Base-by-base conservation (phyloP, 1,140 invertebrate species). In the Drosophila insularis region DNA sequence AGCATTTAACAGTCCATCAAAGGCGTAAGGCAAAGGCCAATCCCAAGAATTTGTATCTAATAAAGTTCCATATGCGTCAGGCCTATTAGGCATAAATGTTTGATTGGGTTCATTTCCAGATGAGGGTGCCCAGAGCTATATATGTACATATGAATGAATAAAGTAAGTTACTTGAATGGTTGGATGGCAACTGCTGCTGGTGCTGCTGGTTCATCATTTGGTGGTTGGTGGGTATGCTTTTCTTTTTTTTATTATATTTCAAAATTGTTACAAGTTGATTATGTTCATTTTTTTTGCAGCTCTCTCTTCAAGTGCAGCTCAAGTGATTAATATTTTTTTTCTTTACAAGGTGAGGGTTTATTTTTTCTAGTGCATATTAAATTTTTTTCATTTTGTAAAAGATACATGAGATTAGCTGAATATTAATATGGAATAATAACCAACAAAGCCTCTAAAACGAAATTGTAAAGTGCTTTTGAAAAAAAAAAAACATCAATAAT, bases 41-140 rank as follows among this genome's bases (percentile, higher is more conserved):
- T 70, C 54, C 50, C 17, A 67, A 82, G 72, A 84, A 87, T 89
- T 87, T 84, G 73, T 89, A 87, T 87, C 84, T 87, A 87, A 87
- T 87, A 87, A 89, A 87, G 69, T 78, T 87, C 80, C 84, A 87
- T 87, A 87, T 87, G 84, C 71, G 62, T 58, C 46, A 70, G 72
- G 63, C 70, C 84, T 87, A 87, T 87, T 84, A 80, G 84, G 70
- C 77, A 70, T 77, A 79, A 74, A 68, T 67, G 43, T 80, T 89
- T 89, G 80, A 87, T 87, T 89, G 76, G 67, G 70, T 70, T 77
- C 79, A 64, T 69, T 69, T 21, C 59, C 39, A 64, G 35, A 82
- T 89, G 82, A 89, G 84, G 84, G 82, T 82, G 81, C 68, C 63
- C 68, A 70, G 32, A 64, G 53, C 62, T 11, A 54, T 27, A 23